Evolutionary conservation across 2,888 invertebrate species (phyloP).

Genomic region (Monoplex corrugatus): DNA sequence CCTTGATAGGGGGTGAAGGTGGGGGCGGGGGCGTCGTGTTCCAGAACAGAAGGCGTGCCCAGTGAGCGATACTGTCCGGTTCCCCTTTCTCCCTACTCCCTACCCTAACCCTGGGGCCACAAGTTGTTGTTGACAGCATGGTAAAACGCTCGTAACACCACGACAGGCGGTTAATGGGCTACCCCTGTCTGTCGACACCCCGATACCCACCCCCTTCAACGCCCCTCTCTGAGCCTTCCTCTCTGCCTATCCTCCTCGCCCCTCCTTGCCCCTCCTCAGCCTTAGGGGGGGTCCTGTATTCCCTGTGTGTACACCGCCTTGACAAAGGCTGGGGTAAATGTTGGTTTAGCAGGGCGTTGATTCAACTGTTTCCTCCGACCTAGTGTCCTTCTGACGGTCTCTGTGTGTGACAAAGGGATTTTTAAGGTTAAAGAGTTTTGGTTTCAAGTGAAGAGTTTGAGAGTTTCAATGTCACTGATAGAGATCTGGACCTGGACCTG

Average conservation of each 20-base stretch:
- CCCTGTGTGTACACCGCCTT: background rate
- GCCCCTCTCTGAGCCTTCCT: background rate
- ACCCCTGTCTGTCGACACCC: background rate
- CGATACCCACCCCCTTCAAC: background rate
- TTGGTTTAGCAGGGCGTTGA: too few species aligned
- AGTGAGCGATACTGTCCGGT: constrained; percentile 14
- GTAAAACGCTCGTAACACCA: background rate
- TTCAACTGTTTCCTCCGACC: too few species aligned
- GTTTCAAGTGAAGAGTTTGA: too few species aligned
- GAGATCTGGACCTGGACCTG: too few species aligned
- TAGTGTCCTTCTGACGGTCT: too few species aligned
- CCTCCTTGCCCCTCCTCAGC: background rate
- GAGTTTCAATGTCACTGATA: too few species aligned
- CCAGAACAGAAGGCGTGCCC: background rate
- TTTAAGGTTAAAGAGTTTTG: too few species aligned
- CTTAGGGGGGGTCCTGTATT: background rate
- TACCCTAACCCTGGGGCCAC: background rate
- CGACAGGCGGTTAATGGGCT: constrained; percentile 12
- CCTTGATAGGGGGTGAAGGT: too few species aligned
- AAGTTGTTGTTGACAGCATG: background rate
- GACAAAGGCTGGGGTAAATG: background rate
- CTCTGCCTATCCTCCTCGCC: background rate
- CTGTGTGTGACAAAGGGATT: too few species aligned
- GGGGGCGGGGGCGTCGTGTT: too few species aligned
- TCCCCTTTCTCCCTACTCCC: background rate